Conservation (phyloP, 2,888 invertebrate species). For the Pachliopta kotzebuea region DNA sequence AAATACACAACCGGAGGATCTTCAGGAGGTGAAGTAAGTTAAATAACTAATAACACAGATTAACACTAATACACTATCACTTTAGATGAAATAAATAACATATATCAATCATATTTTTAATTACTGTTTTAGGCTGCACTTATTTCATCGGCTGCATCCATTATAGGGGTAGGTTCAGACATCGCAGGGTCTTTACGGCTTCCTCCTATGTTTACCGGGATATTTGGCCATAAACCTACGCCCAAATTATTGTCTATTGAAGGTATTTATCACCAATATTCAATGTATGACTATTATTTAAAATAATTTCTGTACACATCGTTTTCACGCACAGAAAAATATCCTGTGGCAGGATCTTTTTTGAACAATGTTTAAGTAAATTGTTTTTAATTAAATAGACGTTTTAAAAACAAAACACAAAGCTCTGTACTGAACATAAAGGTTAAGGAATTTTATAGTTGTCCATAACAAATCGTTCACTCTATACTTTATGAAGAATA, state of each 20-base stretch:
- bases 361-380: background rate
- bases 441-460: too few relatives aligned
- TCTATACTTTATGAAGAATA: too few relatives aligned
- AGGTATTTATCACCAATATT: constrained; percentile 55
- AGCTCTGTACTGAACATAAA: too few relatives aligned
- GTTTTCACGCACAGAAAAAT: background rate
- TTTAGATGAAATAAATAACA: too few relatives aligned
- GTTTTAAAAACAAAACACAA: too few relatives aligned
- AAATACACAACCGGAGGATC: constrained; percentile 92
- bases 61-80: background rate
- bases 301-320: background rate
- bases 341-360: background rate
- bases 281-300: background rate
- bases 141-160: constrained; percentile 88
- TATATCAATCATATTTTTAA: background rate
- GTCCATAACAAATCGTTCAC: too few relatives aligned
- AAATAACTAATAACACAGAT: background rate
- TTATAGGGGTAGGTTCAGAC: constrained; percentile 92
- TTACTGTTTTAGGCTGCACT: constrained; percentile 82
- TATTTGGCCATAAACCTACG: constrained; percentile 96
- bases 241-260: constrained; percentile 83
- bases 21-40: constrained; percentile 89
- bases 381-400: too few relatives aligned
- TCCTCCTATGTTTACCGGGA: constrained; percentile 94
- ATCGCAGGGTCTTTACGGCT: constrained; percentile 94